Percentiles rank a stretch among this genome's conserved stretches.
Evolutionary conservation across 2,888 invertebrate genomes (phyloP).

Genomic region (Eledona agricola): DNA sequence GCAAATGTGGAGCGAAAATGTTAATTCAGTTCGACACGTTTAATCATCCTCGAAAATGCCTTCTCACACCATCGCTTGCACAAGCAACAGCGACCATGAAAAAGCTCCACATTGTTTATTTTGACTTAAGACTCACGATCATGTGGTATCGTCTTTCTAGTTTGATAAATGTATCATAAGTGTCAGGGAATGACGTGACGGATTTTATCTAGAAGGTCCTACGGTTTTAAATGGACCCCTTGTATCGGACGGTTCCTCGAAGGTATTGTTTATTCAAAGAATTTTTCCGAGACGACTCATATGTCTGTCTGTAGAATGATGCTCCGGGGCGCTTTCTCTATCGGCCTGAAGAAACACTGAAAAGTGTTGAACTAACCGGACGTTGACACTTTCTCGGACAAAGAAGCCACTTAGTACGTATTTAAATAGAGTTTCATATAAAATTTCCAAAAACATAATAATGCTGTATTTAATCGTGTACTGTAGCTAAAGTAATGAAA

Average conservation of each 20-base stretch:
- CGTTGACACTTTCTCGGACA: no score
- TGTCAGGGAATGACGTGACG: constrained; percentile 43
- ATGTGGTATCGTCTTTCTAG: constrained; percentile 35
- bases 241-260: constrained; percentile 23
- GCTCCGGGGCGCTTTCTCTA: constrained; percentile 11
- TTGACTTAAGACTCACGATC: constrained; percentile 34
- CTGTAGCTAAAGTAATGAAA: no score
- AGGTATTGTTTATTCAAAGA: constrained; percentile 30
- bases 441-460: no score
- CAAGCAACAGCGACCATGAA: constrained; percentile 23
- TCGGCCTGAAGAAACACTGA: no score
- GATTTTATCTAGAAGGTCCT: constrained; percentile 37
- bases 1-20: constrained; percentile 20
- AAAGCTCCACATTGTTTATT: constrained; percentile 40
- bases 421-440: no score
- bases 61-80: constrained; percentile 33
- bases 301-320: neutral
- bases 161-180: constrained; percentile 44
- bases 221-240: constrained; percentile 27
- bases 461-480: no score
- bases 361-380: no score
- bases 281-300: constrained; percentile 19
- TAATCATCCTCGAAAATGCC: constrained; percentile 25
- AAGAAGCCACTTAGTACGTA: no score
- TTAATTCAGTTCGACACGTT: constrained; percentile 26